Conservation (phyloP, 2,113 vertebrate species). For the Daphoenositta chrysoptera region DNA sequence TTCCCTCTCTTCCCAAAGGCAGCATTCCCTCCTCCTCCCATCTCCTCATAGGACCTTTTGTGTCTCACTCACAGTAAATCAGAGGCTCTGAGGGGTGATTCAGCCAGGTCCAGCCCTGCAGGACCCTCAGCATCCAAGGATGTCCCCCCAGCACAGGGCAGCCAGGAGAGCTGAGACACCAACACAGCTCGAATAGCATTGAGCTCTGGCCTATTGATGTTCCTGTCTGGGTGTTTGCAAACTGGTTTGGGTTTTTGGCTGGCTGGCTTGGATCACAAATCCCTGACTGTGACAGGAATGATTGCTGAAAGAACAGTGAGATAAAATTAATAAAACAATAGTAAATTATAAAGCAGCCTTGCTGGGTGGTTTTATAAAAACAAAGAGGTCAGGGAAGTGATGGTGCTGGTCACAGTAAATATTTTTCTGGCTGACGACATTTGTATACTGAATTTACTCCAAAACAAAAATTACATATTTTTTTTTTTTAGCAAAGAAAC, state of each 20-base stretch:
- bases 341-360: not conserved
- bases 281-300: not conserved
- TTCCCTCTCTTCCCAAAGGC: not conserved
- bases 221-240: not conserved
- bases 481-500: not conserved
- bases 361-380: not conserved
- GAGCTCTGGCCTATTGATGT: not conserved
- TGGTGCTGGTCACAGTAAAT: not conserved
- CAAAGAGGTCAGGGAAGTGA: not conserved
- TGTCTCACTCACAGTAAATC: not conserved
- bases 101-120: not conserved
- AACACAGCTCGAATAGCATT: fast-evolving
- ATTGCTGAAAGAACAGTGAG: not conserved
- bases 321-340: not conserved
- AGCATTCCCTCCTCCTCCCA: not conserved
- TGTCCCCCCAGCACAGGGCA: not conserved
- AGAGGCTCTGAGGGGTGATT: not conserved
- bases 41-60: not conserved
- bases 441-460: not conserved
- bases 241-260: not conserved
- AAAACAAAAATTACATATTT: not conserved
- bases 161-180: not conserved
- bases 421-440: not conserved
- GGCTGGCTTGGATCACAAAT: not conserved
- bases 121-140: not conserved